Base-by-base conservation (phyloP, 2,113 vertebrate genomes). In the Nerophis ophidion region DNA sequence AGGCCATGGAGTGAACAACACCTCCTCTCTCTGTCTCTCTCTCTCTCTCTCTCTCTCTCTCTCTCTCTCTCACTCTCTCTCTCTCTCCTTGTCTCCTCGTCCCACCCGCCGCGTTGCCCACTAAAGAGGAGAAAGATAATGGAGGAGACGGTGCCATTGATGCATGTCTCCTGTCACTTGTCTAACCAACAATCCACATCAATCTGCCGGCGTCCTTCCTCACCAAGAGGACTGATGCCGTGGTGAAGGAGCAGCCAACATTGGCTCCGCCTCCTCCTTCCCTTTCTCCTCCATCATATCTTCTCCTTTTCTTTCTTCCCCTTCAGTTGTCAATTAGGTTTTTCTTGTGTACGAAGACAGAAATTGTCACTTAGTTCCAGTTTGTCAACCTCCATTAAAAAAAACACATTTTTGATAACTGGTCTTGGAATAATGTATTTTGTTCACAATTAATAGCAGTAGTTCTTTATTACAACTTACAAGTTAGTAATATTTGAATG, bases 81-180 rank as follows among this genome's bases (percentile, higher is more conserved):
- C 13, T 48, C 6, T 6, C 46, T n/a, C 11, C 17, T 2, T 19
- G 14, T 53, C 33, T 38, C 4, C 38, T n/a, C 16, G 54, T 40
- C 55, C 48, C 12, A 46, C 40, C 40, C 40, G 12, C 40, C 40
- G 12, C 12, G 40, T 44, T 11, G 4, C 38, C 89, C 38, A 19
- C 54, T 13, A 5, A 92, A 93, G 89, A 93, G 93, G 87, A 93
- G 92, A 63, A 92, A 93, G 82, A 92, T 89, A 15, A 86, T 90
- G 1, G 88, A 90, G 46, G 91, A 94, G 68, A 88, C 90, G 52
- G 81, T 87, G 63, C 84, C 87, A 93, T 68, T 93, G 92, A 91
- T 66, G 4, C 61, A 74, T 71, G 61, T 13, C 1, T 44, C 62
- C 48, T 48, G 60, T 76, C 72, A 68, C 53, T 61, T 48, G 40